phyloP scores from a whole-genome alignment of 2,113 vertebrate species.

The Seriola rivoliana region DNA sequence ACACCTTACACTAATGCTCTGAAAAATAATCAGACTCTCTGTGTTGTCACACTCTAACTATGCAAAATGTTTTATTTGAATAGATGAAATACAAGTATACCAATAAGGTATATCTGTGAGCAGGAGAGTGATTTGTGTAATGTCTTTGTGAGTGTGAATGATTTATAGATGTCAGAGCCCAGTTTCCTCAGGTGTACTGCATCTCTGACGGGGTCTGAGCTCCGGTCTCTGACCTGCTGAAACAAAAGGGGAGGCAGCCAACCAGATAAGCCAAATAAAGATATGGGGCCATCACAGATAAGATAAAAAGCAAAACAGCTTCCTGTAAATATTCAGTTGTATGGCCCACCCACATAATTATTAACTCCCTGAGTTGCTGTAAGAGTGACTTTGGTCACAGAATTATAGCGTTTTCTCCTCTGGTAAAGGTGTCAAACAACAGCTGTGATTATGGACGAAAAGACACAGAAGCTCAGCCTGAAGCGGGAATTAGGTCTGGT shows the following conservation, averaged over 20 bases:
- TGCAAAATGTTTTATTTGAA: not conserved
- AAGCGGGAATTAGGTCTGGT: conserved; percentile 83
- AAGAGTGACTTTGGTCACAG: conserved; percentile 53
- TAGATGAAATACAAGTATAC: not conserved
- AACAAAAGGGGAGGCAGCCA: not conserved
- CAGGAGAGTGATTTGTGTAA: not conserved
- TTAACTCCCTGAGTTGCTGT: conserved; percentile 63
- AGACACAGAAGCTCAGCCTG: conserved; percentile 65
- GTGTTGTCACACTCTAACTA: too few species aligned
- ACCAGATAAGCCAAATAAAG: not conserved
- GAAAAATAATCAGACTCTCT: not conserved
- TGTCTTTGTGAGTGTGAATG: not conserved
- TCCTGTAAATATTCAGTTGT: not conserved
- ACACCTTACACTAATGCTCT: not conserved
- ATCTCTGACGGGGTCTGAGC: not conserved
- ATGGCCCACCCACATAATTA: conserved; percentile 62
- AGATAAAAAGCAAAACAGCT: not conserved
- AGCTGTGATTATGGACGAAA: conserved; percentile 50
- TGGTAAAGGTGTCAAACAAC: not conserved
- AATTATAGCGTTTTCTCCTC: conserved; percentile 3
- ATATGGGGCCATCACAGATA: not conserved
- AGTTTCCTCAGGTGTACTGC: not conserved
- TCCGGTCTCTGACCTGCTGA: not conserved
- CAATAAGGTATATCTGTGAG: not conserved
- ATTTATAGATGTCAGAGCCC: not conserved